These are phyloP conservation scores for Protodeltote pygarga DNA, from an alignment of 2,888 invertebrate genomes.

Conservation along the genomic window DNA sequence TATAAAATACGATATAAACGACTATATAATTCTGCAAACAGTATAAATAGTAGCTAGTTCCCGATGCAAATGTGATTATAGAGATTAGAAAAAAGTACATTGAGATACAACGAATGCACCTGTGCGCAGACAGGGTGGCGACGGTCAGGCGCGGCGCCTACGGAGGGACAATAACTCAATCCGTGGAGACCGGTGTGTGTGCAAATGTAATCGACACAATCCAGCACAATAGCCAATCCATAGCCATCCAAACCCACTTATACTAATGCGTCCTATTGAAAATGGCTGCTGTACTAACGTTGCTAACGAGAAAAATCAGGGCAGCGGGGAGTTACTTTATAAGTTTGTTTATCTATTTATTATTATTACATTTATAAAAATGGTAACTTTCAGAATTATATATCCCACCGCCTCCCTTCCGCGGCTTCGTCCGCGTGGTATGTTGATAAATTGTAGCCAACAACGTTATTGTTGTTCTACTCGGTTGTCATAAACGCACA, in stretches of 20 bases:
- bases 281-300: conserved; percentile 59
- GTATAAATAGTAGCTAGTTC: conserved; percentile 16
- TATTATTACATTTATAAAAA: too few species aligned
- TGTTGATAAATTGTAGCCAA: too few species aligned
- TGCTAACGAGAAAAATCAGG: conserved; percentile 65
- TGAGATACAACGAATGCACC: conserved; percentile 54
- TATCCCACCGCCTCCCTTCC: too few species aligned
- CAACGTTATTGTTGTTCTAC: too few species aligned
- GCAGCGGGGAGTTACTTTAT: conserved; percentile 46
- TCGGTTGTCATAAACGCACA: too few species aligned
- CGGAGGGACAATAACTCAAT: conserved; percentile 75
- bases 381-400: too few species aligned
- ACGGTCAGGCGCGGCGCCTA: conserved; percentile 47
- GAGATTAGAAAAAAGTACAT: conserved; percentile 40
- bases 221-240: conserved; percentile 68
- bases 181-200: conserved; percentile 51
- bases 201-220: conserved; percentile 67
- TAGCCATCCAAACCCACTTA: conserved; percentile 65
- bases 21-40: conserved; percentile 25
- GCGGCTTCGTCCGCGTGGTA: too few species aligned
- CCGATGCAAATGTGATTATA: conserved; percentile 34
- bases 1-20: conserved; percentile 5
- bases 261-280: conserved; percentile 74
- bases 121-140: conserved; percentile 52
- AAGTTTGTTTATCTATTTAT: conserved; percentile 13